A percentile compares a stretch with the other conserved stretches of the same genome.
Conservation (phyloP, 2,888 invertebrate species). For the Miltochrista miniata region DNA sequence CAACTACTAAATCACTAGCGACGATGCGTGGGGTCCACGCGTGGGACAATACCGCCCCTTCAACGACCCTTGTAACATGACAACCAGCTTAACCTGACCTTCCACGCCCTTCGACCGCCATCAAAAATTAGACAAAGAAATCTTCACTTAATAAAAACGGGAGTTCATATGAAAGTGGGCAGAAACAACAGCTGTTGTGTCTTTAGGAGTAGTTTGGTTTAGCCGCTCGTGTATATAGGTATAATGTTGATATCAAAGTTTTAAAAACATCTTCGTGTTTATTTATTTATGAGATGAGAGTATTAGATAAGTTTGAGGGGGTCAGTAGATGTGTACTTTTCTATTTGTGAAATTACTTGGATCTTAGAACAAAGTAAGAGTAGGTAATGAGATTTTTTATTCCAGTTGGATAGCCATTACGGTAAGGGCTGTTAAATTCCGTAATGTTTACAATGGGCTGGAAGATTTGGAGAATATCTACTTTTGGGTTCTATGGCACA, state of each 20-base stretch:
- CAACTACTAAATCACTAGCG: conserved; percentile 75
- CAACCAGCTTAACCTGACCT: conserved; percentile 38
- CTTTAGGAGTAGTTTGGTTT: conserved; percentile 67
- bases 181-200: conserved; percentile 64
- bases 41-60: conserved; percentile 65
- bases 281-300: conserved; percentile 37
- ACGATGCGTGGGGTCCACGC: conserved; percentile 78
- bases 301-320: conserved; percentile 16
- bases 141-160: conserved; percentile 9
- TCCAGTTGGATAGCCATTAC: too few relatives aligned
- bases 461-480: too few relatives aligned
- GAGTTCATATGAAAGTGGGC: conserved; percentile 45
- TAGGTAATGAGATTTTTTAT: too few relatives aligned
- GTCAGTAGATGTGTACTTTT: conserved; percentile 1
- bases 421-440: too few relatives aligned
- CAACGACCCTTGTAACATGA: conserved; percentile 47
- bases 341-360: not conserved
- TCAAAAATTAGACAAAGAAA: conserved; percentile 21
- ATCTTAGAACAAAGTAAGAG: too few relatives aligned
- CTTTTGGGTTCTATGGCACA: too few relatives aligned
- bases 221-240: conserved; percentile 31
- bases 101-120: conserved; percentile 22
- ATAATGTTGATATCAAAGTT: conserved; percentile 39
- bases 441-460: too few relatives aligned
- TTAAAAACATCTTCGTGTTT: conserved; percentile 35